These are phyloP conservation scores for Rhinella marina DNA, from an alignment of 2,797 vertebrate species.

Conservation along the genomic window DNA sequence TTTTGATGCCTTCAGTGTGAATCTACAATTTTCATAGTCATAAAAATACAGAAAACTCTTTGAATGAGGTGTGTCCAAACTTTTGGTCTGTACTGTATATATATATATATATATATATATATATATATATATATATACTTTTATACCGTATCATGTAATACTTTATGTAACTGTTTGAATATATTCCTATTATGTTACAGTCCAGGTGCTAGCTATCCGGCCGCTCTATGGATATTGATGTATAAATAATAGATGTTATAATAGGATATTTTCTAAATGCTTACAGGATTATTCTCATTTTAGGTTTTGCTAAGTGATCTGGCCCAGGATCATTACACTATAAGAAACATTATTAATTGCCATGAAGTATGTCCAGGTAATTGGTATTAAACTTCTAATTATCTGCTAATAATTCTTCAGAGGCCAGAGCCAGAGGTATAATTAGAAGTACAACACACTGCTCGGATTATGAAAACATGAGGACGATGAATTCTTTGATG, in stretches of 20 bases:
- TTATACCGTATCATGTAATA: too few relatives aligned
- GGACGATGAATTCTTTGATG: neutral
- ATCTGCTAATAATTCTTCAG: neutral
- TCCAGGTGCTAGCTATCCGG: neutral
- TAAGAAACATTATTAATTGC: neutral
- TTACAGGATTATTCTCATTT: neutral
- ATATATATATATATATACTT: too few relatives aligned
- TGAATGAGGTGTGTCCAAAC: too few relatives aligned
- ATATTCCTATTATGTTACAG: neutral
- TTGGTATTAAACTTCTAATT: conserved; percentile 28
- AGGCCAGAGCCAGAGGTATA: neutral
- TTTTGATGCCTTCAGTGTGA: too few relatives aligned
- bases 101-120: too few relatives aligned
- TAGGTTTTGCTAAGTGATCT: neutral
- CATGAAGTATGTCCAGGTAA: neutral
- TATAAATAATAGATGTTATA: neutral
- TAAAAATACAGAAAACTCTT: too few relatives aligned
- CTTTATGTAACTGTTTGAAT: neutral
- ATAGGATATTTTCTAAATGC: neutral
- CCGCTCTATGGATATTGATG: neutral
- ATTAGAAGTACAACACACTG: neutral
- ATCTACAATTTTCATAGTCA: too few relatives aligned
- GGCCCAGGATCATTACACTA: neutral
- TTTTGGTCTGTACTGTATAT: too few relatives aligned
- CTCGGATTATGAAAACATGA: neutral